Conservation (phyloP, 2,888 invertebrate genomes). For the Campoplex nolae region DNA sequence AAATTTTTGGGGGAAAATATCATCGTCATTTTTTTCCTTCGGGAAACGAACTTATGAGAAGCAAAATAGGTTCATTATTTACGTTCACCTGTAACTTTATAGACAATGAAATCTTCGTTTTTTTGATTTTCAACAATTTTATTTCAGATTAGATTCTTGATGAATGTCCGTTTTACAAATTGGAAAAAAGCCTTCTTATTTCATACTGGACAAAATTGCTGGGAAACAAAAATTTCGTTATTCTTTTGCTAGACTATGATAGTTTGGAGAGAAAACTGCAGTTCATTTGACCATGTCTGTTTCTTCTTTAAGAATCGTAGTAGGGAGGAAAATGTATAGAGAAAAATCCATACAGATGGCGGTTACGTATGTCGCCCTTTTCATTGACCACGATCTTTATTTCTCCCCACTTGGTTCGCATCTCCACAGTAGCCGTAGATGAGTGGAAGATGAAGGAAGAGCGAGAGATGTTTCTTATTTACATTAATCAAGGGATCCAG, state of each 20-base stretch:
- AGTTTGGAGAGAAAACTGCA: background rate
- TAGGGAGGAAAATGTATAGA: background rate
- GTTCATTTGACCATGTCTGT: background rate
- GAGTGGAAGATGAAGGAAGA: constrained; percentile 41
- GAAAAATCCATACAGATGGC: constrained; percentile 43
- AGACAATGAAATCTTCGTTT: too few relatives aligned
- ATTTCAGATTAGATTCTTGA: background rate
- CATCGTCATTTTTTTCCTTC: background rate
- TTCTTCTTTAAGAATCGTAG: background rate
- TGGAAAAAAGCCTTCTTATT: background rate
- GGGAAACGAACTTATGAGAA: background rate
- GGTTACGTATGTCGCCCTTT: background rate
- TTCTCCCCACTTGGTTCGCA: constrained; percentile 50
- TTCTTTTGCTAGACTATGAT: background rate
- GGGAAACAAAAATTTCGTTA: background rate
- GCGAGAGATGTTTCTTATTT: constrained; percentile 70
- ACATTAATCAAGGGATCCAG: constrained; percentile 64
- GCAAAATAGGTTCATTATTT: background rate
- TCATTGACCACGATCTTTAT: constrained; percentile 21
- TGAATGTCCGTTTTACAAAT: background rate
- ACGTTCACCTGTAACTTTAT: too few relatives aligned
- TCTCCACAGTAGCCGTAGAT: constrained; percentile 60
- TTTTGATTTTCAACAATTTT: too few relatives aligned
- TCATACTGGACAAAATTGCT: background rate
- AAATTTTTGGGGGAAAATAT: background rate